phyloP scores from a whole-genome alignment of 2,888 invertebrate species.

The Ophioninae sp. region DNA sequence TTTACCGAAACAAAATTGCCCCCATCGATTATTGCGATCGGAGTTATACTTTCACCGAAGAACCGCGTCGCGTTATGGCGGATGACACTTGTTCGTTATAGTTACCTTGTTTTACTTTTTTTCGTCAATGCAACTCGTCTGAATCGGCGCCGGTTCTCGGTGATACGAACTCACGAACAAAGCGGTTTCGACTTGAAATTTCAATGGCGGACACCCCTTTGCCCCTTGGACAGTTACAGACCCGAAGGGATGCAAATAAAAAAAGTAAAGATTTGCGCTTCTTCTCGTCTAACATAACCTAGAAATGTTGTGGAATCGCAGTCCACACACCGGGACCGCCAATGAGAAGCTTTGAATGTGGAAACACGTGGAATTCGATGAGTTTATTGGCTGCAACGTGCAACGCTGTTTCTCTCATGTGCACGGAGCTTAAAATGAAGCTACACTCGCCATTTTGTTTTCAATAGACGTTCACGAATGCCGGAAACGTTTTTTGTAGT shows the following conservation, averaged over 20 bases:
- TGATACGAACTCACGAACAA: background rate
- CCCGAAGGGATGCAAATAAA: slow-evolving; percentile 1
- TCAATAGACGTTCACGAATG: background rate
- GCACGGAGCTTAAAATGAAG: background rate
- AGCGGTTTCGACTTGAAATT: slow-evolving; percentile 2
- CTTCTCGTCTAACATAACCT: slow-evolving; percentile 4
- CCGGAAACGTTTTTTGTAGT: background rate
- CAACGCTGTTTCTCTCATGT: background rate
- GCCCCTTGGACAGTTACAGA: background rate
- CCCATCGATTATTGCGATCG: slow-evolving; percentile 5
- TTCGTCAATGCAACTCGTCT: background rate
- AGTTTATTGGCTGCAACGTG: background rate
- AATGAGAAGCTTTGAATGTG: background rate
- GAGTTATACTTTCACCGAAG: background rate
- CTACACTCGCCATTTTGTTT: background rate
- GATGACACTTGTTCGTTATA: slow-evolving; percentile 1
- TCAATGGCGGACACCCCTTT: slow-evolving; percentile 37
- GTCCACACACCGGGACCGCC: background rate
- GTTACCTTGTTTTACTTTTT: background rate
- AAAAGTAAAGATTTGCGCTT: slow-evolving; percentile 17
- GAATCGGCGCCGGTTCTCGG: background rate
- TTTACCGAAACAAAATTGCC: slow-evolving; percentile 8
- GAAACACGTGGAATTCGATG: background rate
- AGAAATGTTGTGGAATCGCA: background rate
- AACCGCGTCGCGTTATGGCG: background rate